These are phyloP conservation scores for Clarias laeviceps DNA, from an alignment of 2,797 vertebrate genomes.

Conservation along the genomic window DNA sequence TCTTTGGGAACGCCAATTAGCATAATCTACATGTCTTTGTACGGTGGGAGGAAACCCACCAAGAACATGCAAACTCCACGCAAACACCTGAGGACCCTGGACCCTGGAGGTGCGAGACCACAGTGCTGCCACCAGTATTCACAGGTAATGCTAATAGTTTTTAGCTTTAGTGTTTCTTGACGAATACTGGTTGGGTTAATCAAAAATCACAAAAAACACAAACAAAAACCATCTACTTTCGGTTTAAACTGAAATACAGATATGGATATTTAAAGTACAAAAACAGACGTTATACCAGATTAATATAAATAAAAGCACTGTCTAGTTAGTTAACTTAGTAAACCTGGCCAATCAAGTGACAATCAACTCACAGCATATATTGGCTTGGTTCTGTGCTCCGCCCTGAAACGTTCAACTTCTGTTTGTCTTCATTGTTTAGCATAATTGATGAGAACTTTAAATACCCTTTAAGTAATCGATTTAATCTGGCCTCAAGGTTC, in stretches of 20 bases:
- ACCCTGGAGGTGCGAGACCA: too few relatives aligned
- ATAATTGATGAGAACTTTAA: conserved; percentile 14
- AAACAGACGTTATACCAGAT: neutral
- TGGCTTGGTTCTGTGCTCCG: neutral
- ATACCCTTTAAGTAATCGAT: conserved; percentile 21
- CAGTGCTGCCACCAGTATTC: neutral
- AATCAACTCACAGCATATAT: neutral
- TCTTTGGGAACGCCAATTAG: too few relatives aligned
- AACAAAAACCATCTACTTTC: neutral
- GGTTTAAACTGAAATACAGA: neutral
- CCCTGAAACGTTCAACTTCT: neutral
- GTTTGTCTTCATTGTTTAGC: conserved; percentile 25
- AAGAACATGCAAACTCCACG: too few relatives aligned
- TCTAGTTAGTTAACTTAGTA: neutral
- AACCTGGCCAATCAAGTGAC: neutral
- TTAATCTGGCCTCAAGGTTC: neutral
- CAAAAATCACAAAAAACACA: neutral
- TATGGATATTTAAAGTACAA: neutral
- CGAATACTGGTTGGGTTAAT: neutral
- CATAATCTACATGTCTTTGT: too few relatives aligned
- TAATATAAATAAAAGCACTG: neutral
- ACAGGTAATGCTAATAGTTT: too few relatives aligned
- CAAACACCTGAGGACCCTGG: too few relatives aligned
- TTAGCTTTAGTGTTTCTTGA: too few relatives aligned
- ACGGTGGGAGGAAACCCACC: too few relatives aligned